Evolutionary conservation across 2,113 vertebrate genomes (phyloP).

Genomic region (Eleginops maclovinus): DNA sequence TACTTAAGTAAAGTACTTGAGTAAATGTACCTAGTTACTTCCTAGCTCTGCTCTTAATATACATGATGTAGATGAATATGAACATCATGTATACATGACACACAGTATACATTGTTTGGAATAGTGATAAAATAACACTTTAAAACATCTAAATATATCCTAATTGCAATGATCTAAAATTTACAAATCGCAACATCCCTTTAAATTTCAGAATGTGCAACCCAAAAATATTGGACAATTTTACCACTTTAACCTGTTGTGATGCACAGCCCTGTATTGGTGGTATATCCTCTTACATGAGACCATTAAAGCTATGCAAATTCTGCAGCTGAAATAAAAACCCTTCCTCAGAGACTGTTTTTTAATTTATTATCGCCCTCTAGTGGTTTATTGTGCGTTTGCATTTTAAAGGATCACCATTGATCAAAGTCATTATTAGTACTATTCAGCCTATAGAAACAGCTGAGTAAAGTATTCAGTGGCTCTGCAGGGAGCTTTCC

Average conservation of each 20-base stretch:
- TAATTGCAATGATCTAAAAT: background rate
- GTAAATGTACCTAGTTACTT: background rate
- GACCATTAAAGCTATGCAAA: background rate
- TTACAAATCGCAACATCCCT: background rate
- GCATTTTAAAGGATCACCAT: constrained; percentile 1
- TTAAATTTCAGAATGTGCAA: background rate
- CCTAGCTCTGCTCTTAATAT: too few species aligned
- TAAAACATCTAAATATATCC: background rate
- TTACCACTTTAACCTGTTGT: background rate
- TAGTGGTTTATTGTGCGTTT: constrained; percentile 50
- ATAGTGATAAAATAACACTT: too few species aligned
- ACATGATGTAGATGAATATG: background rate
- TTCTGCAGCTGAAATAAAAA: background rate
- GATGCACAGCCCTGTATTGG: background rate
- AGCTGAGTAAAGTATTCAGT: background rate
- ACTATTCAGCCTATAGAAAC: background rate
- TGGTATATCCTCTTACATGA: background rate
- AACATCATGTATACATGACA: background rate
- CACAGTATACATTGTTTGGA: background rate
- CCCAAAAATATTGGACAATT: too few species aligned
- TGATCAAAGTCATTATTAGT: background rate
- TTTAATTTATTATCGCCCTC: constrained; percentile 60
- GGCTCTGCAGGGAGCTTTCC: background rate
- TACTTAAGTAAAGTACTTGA: too few species aligned
- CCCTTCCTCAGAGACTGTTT: background rate